phyloP scores from a whole-genome alignment of 2,113 vertebrate species.

The Jacana jacana region DNA sequence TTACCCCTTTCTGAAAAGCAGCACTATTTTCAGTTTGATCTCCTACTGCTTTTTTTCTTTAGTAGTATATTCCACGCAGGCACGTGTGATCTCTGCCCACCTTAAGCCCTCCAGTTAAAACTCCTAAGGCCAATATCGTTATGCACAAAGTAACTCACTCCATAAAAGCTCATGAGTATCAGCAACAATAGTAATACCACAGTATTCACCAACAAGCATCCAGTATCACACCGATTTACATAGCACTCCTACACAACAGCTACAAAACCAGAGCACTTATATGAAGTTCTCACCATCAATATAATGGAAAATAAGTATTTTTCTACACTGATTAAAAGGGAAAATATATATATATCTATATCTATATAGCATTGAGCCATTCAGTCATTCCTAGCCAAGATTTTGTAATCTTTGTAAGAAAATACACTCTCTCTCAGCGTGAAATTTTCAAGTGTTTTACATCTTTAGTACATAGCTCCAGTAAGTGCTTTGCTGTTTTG shows the following conservation, averaged over 20 bases:
- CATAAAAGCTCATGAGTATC: slow-evolving; percentile 26
- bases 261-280: background rate
- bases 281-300: background rate
- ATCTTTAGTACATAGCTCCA: background rate
- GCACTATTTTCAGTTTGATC: background rate
- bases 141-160: background rate
- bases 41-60: background rate
- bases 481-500: background rate
- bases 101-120: background rate
- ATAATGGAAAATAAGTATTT: background rate
- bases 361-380: background rate
- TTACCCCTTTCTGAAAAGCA: background rate
- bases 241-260: background rate
- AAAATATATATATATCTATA: background rate
- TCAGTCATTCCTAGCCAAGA: background rate
- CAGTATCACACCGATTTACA: background rate
- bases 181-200: background rate
- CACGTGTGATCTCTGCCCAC: background rate
- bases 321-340: background rate
- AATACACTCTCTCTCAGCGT: background rate
- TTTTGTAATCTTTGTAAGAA: background rate
- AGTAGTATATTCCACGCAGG: background rate
- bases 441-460: background rate
- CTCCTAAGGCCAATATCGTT: background rate
- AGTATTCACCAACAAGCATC: background rate